Evolutionary conservation across 2,888 invertebrate genomes (phyloP).

Genomic region (Schizaphis graminum): DNA sequence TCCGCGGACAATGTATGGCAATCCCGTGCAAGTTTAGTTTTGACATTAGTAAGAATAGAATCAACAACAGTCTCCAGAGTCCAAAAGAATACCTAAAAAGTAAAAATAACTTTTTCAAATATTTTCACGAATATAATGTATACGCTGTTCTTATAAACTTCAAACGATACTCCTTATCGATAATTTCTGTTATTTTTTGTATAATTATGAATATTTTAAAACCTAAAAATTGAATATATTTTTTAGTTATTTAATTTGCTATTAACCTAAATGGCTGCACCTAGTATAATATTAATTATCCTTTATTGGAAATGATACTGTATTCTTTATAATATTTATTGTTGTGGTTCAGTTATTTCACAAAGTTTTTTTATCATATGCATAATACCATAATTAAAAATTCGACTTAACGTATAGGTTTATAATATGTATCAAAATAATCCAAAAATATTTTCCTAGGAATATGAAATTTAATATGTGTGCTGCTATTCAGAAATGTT

Average conservation of each 20-base stretch:
- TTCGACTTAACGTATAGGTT: too few relatives aligned
- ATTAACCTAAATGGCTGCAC: not conserved
- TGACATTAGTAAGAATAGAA: too few relatives aligned
- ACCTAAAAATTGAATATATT: too few relatives aligned
- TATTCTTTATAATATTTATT: not conserved
- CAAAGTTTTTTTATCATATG: too few relatives aligned
- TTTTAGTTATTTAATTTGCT: not conserved
- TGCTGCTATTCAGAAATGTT: not conserved
- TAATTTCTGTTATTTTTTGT: not conserved
- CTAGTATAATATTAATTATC: not conserved
- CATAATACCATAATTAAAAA: too few relatives aligned
- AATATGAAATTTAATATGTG: not conserved
- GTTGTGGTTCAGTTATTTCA: not conserved
- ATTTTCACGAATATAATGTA: too few relatives aligned
- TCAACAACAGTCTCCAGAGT: too few relatives aligned
- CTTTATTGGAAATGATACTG: not conserved
- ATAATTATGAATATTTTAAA: not conserved
- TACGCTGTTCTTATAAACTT: too few relatives aligned
- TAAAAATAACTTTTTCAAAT: too few relatives aligned
- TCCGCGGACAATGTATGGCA: not conserved
- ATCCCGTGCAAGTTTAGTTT: too few relatives aligned
- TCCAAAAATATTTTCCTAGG: not conserved
- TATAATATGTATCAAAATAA: not conserved
- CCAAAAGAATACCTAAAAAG: too few relatives aligned
- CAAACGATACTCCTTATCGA: too few relatives aligned